Evolutionary conservation across 2,888 invertebrate species (phyloP).

Genomic region (Trichogramma dendrolimi): DNA sequence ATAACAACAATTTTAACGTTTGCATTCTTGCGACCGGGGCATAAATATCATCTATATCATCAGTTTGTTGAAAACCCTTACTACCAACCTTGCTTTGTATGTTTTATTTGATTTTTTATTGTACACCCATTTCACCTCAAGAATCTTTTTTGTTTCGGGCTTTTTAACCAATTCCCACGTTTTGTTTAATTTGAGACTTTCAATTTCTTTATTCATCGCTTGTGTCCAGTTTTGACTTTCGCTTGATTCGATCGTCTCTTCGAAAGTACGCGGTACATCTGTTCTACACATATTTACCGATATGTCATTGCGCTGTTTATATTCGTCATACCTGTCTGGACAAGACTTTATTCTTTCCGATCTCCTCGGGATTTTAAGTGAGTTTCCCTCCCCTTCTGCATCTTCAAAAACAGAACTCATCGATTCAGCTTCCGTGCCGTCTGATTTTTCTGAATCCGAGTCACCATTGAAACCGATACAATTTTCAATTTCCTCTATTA

Average conservation of each 20-base stretch:
- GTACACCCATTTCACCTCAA: too few species aligned
- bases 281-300: too few species aligned
- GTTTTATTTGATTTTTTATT: not conserved
- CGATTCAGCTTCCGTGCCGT: not conserved
- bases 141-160: too few species aligned
- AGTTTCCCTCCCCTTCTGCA: not conserved
- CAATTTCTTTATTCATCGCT: slow-evolving; percentile 29
- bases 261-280: too few species aligned
- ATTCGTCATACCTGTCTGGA: slow-evolving; percentile 14
- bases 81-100: slow-evolving; percentile 11
- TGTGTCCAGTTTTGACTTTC: slow-evolving; percentile 26
- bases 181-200: too few species aligned
- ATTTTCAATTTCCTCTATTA: slow-evolving; percentile 21
- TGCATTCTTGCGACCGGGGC: slow-evolving; percentile 7
- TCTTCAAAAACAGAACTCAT: not conserved
- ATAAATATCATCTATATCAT: slow-evolving; percentile 7
- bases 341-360: not conserved
- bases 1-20: slow-evolving; percentile 10
- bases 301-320: too few species aligned
- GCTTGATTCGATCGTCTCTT: too few species aligned
- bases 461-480: not conserved
- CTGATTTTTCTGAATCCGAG: not conserved
- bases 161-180: too few species aligned
- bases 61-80: slow-evolving; percentile 13
- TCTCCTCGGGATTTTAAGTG: not conserved